Conservation (phyloP, 53 echinoderm and acorn worm species). For the Holothuria leucospilota region DNA sequence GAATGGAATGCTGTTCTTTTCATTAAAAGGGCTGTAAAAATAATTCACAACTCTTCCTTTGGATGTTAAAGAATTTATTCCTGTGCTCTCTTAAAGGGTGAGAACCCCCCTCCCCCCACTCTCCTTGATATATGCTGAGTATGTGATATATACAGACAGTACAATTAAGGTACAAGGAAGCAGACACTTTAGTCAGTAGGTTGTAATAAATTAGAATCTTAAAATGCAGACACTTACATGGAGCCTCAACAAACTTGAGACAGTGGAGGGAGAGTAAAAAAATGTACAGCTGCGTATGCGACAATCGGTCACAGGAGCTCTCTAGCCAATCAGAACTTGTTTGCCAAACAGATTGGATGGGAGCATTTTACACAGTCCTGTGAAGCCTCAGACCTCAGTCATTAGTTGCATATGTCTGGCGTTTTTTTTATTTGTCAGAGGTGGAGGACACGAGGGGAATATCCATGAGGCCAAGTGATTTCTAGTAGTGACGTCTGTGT, state of each 20-base stretch:
- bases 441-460: conserved; percentile 20
- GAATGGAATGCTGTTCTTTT: no score
- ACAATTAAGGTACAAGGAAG: background rate
- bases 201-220: conserved; percentile 16
- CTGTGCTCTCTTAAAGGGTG: no score
- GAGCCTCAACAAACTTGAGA: background rate
- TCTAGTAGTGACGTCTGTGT: no score
- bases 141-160: no score
- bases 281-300: conserved; percentile 6
- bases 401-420: conserved; percentile 21
- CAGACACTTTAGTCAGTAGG: background rate
- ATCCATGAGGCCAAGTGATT: conserved; percentile 4
- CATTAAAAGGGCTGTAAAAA: no score
- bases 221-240: background rate
- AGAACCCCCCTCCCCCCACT: no score
- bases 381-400: background rate
- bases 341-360: conserved; percentile 34
- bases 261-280: background rate
- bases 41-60: no score
- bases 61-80: no score
- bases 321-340: conserved; percentile 27
- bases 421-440: conserved; percentile 24
- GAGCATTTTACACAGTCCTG: conserved; percentile 1
- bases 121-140: no score
- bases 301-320: background rate